Evolutionary conservation across 2,888 invertebrate species (phyloP), one percentile per base, ranked within the genome.

Genomic region (Eubasilissa splendida): DNA sequence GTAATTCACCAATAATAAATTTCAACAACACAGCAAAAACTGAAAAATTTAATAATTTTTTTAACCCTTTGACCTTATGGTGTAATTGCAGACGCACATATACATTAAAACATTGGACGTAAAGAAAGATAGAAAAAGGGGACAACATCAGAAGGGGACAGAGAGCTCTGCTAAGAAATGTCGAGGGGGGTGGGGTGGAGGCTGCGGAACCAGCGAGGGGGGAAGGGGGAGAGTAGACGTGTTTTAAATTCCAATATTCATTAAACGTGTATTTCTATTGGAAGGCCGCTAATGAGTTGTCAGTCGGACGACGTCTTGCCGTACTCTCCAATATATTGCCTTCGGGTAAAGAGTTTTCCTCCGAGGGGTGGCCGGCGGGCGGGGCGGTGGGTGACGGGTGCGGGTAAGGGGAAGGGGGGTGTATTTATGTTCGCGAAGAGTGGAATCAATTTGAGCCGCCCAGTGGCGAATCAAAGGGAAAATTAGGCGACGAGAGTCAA

Each of bases 231-330:
- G 82, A 81, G 84, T 84, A 82, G 82, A 84, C 84, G 84, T 84
- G 84, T 84, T 84, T 84, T 84, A 84, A 84, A 84, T 84, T 84
- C 84, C 84, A 84, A 84, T 84, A 84, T 84, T 84, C 84, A 84
- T 84, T 84, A 84, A 84, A 84, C 84, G 84, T 84, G 83, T 84
- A 84, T 84, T 84, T 84, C 84, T 84, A 84, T 84, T 84, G 82
- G 84, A 84, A 82, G 84, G 79, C 83, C 84, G 84, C 84, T 84
- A 84, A 84, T 84, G 84, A 84, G 84, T 84, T 84, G 84, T 82
- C 84, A 84, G 84, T 82, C 82, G 81, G 84, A 82, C 83, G 83
- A 78, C 77, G 76, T 81, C 80, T 80, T 79, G 79, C 77, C 79
- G 79, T 79, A 79, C 79, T 79, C 79, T 79, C 63, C 73, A 73